These are phyloP conservation scores for Thryonomys swinderianus DNA, from an alignment of 2,113 vertebrate genomes.

Conservation along the genomic window DNA sequence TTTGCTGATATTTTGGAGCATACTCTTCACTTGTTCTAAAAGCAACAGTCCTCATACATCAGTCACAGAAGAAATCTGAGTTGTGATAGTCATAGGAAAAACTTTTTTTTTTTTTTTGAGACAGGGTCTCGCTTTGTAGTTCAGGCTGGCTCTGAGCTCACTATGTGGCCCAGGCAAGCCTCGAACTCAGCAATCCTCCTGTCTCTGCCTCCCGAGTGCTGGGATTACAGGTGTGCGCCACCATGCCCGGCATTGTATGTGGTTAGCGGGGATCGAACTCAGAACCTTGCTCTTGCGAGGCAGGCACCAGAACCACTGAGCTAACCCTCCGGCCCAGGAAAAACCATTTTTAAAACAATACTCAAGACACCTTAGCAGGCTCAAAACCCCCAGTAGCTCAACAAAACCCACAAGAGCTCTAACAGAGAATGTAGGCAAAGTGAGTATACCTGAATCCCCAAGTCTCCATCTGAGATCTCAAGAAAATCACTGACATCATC, in stretches of 20 bases:
- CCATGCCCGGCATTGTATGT: too few relatives aligned
- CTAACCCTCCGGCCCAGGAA: too few relatives aligned
- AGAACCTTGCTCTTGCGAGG: too few relatives aligned
- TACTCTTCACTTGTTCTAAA: not conserved
- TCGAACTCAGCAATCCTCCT: too few relatives aligned
- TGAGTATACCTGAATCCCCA: not conserved
- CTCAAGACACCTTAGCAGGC: not conserved
- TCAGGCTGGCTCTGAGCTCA: too few relatives aligned
- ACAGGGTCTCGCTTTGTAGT: too few relatives aligned
- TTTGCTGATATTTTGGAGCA: not conserved
- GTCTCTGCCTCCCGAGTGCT: too few relatives aligned
- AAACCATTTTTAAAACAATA: slow-evolving; percentile 15
- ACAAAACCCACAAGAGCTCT: not conserved
- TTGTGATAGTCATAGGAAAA: not conserved
- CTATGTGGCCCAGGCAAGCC: too few relatives aligned
- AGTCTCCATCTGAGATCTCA: not conserved
- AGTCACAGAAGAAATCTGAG: not conserved
- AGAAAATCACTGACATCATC: slow-evolving; percentile 6
- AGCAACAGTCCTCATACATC: not conserved
- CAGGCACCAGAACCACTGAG: too few relatives aligned
- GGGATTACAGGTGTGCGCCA: too few relatives aligned
- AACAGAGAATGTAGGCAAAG: not conserved
- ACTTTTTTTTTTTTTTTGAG: too few relatives aligned
- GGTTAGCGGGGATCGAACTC: too few relatives aligned
- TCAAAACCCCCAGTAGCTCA: not conserved